Evolutionary conservation across 2,113 vertebrate species (phyloP), one percentile per base, ranked within the genome.

Genomic region (Manacus vitellinus): DNA sequence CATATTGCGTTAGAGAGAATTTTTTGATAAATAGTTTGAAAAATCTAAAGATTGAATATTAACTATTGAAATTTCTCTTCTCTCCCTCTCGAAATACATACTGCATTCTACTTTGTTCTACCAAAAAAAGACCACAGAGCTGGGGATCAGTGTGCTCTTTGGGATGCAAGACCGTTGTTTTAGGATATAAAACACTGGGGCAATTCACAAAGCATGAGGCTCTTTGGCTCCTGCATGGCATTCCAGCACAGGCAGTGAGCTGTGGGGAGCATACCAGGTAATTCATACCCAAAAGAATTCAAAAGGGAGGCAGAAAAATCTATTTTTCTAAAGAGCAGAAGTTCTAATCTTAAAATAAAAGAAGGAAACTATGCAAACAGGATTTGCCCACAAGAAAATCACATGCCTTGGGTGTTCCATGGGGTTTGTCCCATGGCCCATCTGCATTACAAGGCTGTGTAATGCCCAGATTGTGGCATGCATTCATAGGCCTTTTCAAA

Each of bases 301-400:
- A 46, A 81, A 95, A 70, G 9, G 4, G 6, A 86, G 56, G 25
- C 28, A 94, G 52, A 71, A 91, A 93, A 88, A 58, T 30, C 59
- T 88, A 11, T 86, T 95, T 92, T 91, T 81, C 73, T 65, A 28
- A 85, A 52, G n/a, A 95, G 14, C 8, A 90, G 52, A 75, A 84
- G 20, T 78, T 86, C 37, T 94, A 95, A 96, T 92, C 89, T 79
- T 63, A 81, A 84, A 94, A 92, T 82, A 79, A 97, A 95, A 92
- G 93, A 75, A 85, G 27, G 37, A 84, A 92, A 82, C 56, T 75
- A 68, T 79, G 84, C 86, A 96, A 95, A 95, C 44, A 85, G 77
- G 87, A 95, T 95, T 94, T 95, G n/a, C 15, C 41, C 65, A 28
- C 56, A 82, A 91, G 63, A 72, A 95, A 84, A 82, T 68, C 52